phyloP scores from a whole-genome alignment of 2,888 invertebrate species.

The Eristalis tenax region DNA sequence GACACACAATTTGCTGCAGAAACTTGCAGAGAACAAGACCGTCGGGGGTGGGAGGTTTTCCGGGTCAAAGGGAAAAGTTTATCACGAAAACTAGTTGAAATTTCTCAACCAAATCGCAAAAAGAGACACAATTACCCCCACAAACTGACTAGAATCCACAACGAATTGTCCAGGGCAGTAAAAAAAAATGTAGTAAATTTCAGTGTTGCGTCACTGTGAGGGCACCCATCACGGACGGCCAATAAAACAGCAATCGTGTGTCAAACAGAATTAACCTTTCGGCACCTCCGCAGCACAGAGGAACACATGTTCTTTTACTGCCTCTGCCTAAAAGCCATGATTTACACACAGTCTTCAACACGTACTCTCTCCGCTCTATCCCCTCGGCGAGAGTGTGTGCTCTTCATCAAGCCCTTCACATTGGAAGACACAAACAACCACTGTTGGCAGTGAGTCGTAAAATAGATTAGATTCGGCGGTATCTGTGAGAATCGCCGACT shows the following conservation, averaged over 20 bases:
- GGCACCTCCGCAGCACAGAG: not conserved
- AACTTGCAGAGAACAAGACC: not conserved
- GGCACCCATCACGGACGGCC: not conserved
- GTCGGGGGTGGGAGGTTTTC: not conserved
- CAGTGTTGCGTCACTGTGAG: not conserved
- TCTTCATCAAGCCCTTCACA: not conserved
- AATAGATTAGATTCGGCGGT: conserved; percentile 22
- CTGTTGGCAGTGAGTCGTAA: conserved; percentile 1
- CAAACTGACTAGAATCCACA: not conserved
- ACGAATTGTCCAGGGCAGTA: not conserved
- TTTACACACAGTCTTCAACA: not conserved
- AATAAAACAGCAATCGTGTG: not conserved
- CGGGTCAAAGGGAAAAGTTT: not conserved
- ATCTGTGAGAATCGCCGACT: conserved; percentile 9
- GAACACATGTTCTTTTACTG: not conserved
- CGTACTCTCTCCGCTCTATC: not conserved
- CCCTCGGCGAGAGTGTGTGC: not conserved
- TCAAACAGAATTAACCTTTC: not conserved
- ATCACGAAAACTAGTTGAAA: not conserved
- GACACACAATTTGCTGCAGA: not conserved
- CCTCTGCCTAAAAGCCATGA: not conserved
- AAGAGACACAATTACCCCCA: no score
- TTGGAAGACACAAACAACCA: not conserved
- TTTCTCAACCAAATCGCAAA: not conserved
- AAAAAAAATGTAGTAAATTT: not conserved